A percentile compares a stretch with the other conserved stretches of the same genome.
These are phyloP conservation scores for Rhaphigaster nebulosa DNA, from an alignment of 2,888 invertebrate species.

Conservation along the genomic window DNA sequence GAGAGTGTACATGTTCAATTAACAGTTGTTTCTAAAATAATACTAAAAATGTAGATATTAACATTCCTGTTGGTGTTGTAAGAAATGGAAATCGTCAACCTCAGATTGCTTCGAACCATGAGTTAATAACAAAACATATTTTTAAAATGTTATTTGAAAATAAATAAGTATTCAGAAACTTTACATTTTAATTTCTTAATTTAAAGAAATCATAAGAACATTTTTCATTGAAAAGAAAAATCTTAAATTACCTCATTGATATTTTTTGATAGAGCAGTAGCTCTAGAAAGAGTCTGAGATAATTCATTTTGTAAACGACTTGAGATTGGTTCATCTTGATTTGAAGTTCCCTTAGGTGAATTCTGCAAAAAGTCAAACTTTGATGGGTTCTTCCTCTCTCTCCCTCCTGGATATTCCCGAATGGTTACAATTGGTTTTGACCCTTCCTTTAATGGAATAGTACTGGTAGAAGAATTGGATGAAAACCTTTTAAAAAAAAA, in stretches of 20 bases:
- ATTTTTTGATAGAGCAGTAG: conserved; percentile 74
- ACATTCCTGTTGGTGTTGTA: background rate
- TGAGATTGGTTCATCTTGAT: conserved; percentile 71
- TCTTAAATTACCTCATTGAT: conserved; percentile 57
- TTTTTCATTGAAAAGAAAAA: background rate
- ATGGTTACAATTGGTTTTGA: conserved; percentile 67
- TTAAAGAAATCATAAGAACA: background rate
- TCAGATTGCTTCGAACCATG: background rate
- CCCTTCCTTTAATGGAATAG: conserved; percentile 57
- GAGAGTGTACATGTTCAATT: background rate
- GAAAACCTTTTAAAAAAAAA: conserved; percentile 18
- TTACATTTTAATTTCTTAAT: background rate
- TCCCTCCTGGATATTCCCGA: conserved; percentile 66
- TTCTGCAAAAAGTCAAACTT: conserved; percentile 78
- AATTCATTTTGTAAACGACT: conserved; percentile 82
- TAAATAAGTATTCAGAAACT: background rate
- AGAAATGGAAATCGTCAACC: background rate
- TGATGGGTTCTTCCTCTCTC: conserved; percentile 75
- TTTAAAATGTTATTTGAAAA: no score
- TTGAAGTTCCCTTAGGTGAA: conserved; percentile 54
- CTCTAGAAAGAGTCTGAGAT: conserved; percentile 81
- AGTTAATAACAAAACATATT: background rate
- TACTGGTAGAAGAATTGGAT: conserved; percentile 56
- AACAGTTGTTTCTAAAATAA: background rate
- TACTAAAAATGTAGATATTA: background rate